Percentiles rank a stretch among this genome's conserved stretches.
These are phyloP conservation scores for Rhizomys pruinosus DNA, from an alignment of 2,113 vertebrate species.

Conservation along the genomic window DNA sequence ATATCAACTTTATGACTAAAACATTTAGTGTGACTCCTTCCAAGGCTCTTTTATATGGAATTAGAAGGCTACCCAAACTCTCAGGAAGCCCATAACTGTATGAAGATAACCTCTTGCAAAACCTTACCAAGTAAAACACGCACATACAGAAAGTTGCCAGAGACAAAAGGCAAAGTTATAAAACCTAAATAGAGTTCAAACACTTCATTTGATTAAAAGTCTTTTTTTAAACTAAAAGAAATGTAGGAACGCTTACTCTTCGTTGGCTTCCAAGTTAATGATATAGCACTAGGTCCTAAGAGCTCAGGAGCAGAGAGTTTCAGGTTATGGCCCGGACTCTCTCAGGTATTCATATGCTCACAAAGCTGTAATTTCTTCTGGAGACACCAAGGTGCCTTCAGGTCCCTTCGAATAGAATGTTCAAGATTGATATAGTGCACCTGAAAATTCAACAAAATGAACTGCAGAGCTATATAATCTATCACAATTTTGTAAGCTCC, in stretches of 20 bases:
- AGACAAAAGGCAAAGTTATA: neutral
- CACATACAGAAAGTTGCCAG: conserved; percentile 67
- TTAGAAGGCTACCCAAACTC: conserved; percentile 74
- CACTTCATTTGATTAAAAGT: conserved; percentile 75
- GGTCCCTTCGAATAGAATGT: neutral
- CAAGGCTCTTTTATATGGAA: conserved; percentile 61
- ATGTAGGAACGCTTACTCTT: conserved; percentile 5
- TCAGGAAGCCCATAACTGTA: conserved; percentile 60
- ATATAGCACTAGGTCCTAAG: neutral
- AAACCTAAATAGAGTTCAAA: conserved; percentile 78
- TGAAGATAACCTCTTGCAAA: conserved; percentile 76
- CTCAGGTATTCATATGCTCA: neutral
- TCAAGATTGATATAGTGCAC: neutral
- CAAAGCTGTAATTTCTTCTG: neutral
- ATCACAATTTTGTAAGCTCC: neutral
- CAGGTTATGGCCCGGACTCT: neutral
- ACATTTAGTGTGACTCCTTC: conserved; percentile 55
- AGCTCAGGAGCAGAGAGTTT: no score
- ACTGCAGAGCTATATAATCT: neutral
- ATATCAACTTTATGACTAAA: conserved; percentile 58
- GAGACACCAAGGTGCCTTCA: neutral
- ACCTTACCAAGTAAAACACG: conserved; percentile 75
- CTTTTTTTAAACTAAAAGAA: conserved; percentile 75
- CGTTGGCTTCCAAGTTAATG: neutral
- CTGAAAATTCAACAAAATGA: neutral